Evolutionary conservation across 2,888 invertebrate species (phyloP), one percentile per base, ranked within the genome.

Genomic region (Tupiocoris notatus): DNA sequence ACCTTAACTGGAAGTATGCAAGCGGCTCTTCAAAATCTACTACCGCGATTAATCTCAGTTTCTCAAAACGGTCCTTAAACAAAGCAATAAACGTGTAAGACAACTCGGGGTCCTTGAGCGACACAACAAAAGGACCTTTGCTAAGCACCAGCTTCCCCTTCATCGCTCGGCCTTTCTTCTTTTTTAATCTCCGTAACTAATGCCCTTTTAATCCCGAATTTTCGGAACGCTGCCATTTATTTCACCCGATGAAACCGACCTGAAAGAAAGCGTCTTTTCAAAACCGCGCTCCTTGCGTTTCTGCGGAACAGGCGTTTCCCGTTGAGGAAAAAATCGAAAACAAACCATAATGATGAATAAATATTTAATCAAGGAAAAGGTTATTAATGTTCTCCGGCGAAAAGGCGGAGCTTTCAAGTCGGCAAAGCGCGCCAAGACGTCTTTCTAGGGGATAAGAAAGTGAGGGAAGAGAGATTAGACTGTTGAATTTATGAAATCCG

Each of bases 141-240:
- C 39, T 39, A 39, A 39, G 39, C 39, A 12, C 39, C 12, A 3
- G 6, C 12, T 39, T 12, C 39, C 39, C 12, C 12, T 39, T 12
- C 39, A 39, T n/a, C n/a, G n/a, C n/a, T n/a, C n/a, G 39, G 6
- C 39, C 22, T n/a, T 22, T 39, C 1, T 20, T 65, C 12, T 65
- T 39, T 65, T 39, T 65, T 24, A 24, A 39, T 65, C 39, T 16
- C 18, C 9, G 65, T 39, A 39, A 39, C 65, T 39, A 65, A 65
- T 65, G 65, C 65, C 65, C 39, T 65, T 65, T 65, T 65, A 65
- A 65, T 65, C 65, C 65, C 39, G 65, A 65, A 65, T 65, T 65
- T 39, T 39, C 39, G 39, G 39, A 12, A 39, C 39, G 39, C 12
- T 39, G 39, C 39, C 39, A 12, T 39, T 39, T 39, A 39, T 39